Base-by-base conservation (phyloP, 2,797 vertebrate genomes). In the Gymnothorax javanicus region DNA sequence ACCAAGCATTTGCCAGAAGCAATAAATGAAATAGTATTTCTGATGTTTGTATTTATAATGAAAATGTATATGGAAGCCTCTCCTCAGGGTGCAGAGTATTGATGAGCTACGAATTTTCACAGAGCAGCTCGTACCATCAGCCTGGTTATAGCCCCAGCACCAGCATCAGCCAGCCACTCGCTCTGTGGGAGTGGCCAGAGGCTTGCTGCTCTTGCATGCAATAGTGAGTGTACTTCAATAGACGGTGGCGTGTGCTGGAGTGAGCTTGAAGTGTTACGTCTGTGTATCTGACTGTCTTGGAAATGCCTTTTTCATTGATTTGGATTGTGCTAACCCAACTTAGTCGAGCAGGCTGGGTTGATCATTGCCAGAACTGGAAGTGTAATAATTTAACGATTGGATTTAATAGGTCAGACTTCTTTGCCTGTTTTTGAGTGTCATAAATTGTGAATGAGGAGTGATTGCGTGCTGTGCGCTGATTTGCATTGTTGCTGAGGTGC, bases 21-120 rank as follows among this genome's bases (percentile, higher is more conserved):
- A 96, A 96, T 96, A 96, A 95, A 83, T 90, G 9, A 13, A 91
- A 88, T 91, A 88, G 89, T 91, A 88, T 94, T 94, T 94, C 23
- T 94, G 92, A 87, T 92, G 90, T 93, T 93, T 91, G 7, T 94
- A 93, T 94, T 94, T 92, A 94, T 94, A 93, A 86, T 89, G 60
- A 81, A 87, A 0, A 84, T 87, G 71, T 90, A 33, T 56, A 67
- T 83, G 69, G 86, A 87, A 81, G 84, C 84, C 64, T 60, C 73
- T 86, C 83, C 84, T 90, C 86, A 73, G 84, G 92, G 91, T 93
- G 93, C 88, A 89, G 90, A 71, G 79, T 88, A 88, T 86, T 87
- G 86, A 27, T 57, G 83, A 87, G 25, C 71, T 85, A 87, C 56
- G 58, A 83, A 57, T 60, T 12, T 59, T 43, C 71, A 79, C 17